phyloP scores from a whole-genome alignment of 2,113 vertebrate genomes.

The Balaenoptera acutorostrata region DNA sequence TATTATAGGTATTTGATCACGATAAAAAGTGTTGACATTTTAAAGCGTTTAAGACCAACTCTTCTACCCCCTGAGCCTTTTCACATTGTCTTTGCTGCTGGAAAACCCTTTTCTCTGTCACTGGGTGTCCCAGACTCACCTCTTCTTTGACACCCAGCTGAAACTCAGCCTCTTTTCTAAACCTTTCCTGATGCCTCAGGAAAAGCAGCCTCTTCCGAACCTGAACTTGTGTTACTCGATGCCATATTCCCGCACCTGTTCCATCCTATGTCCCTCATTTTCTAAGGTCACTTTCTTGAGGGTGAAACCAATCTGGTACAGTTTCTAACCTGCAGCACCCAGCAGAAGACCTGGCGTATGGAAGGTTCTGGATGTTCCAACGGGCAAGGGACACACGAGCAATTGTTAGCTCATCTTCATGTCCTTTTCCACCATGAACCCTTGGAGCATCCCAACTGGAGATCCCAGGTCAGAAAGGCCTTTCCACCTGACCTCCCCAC shows the following conservation, averaged over 20 bases:
- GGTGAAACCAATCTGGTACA: not conserved
- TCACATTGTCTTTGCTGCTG: not conserved
- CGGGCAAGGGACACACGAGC: not conserved
- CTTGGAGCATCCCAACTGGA: not conserved
- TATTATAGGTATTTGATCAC: not conserved
- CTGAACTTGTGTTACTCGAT: not conserved
- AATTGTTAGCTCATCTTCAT: rapidly evolving
- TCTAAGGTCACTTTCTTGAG: rapidly evolving
- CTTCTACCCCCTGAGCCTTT: not conserved
- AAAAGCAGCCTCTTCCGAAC: not conserved
- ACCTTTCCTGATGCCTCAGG: not conserved
- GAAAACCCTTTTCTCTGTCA: not conserved
- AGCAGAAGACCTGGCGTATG: rapidly evolving
- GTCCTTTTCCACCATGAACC: too few species aligned
- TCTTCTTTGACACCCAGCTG: not conserved
- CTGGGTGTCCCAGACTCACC: not conserved
- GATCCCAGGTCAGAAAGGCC: not conserved
- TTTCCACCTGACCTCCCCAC: too few species aligned
- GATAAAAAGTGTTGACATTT: not conserved
- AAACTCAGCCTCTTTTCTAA: not conserved
- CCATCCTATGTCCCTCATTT: rapidly evolving
- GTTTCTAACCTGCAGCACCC: rapidly evolving
- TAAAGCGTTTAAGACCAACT: too few species aligned
- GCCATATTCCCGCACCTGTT: rapidly evolving
- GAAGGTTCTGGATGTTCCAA: not conserved